A percentile compares a stretch with the other conserved stretches of the same genome.
Conservation (phyloP, 2,888 invertebrate genomes). For the Caenorhabditis plicata region DNA sequence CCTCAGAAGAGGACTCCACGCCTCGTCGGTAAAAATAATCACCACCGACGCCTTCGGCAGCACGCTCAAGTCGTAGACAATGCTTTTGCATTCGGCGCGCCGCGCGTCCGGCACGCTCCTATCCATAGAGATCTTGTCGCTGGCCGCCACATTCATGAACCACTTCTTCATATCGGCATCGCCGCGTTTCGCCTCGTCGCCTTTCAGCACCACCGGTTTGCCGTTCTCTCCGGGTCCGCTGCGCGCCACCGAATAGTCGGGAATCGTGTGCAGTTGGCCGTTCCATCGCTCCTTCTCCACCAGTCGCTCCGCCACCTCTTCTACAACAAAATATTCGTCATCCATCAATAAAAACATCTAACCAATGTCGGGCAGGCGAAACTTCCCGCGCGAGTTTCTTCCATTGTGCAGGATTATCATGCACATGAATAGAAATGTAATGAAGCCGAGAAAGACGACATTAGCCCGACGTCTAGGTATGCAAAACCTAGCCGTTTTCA, state of each 20-base stretch:
- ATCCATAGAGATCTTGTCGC: conserved; percentile 69
- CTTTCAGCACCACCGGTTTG: conserved; percentile 36
- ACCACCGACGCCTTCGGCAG: conserved; percentile 61
- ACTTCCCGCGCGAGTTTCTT: too few relatives aligned
- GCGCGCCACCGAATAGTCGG: conserved; percentile 23
- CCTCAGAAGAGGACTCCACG: conserved; percentile 76
- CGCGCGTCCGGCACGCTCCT: conserved; percentile 68
- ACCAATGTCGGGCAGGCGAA: conserved; percentile 26
- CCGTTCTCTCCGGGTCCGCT: conserved; percentile 54
- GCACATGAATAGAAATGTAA: conserved; percentile 17
- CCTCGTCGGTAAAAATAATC: conserved; percentile 86
- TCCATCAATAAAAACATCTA: conserved; percentile 2
- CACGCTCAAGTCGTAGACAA: conserved; percentile 71
- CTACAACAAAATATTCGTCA: conserved; percentile 6
- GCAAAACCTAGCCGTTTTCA: too few relatives aligned
- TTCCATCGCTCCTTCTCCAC: conserved; percentile 18
- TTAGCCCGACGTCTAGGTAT: too few relatives aligned
- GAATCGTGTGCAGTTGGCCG: conserved; percentile 19
- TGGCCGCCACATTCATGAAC: conserved; percentile 63
- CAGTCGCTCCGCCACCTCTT: conserved; percentile 22
- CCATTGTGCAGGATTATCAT: conserved; percentile 12
- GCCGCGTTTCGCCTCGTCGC: conserved; percentile 40
- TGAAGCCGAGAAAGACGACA: too few relatives aligned
- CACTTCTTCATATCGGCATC: conserved; percentile 56
- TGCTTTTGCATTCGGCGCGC: conserved; percentile 67